Percentiles rank a stretch among this genome's conserved stretches.
phyloP scores from a whole-genome alignment of 2,797 vertebrate species.

The Pelobates cultripes region DNA sequence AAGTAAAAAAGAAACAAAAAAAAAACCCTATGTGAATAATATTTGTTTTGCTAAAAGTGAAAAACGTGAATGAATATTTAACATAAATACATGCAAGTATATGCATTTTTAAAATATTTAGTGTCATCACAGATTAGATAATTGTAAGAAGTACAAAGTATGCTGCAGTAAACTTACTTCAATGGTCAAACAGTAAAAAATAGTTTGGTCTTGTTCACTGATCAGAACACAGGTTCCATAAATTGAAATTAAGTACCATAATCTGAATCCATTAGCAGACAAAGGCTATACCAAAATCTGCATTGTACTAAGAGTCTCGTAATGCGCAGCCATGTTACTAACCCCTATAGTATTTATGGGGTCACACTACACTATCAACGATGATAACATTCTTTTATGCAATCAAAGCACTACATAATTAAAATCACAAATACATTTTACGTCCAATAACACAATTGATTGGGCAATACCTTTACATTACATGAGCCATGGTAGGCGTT shows the following conservation, averaged over 20 bases:
- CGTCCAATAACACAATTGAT: not conserved
- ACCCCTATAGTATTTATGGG: not conserved
- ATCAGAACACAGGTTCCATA: not conserved
- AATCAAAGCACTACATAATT: not conserved
- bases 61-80: too few species aligned
- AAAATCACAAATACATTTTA: not conserved
- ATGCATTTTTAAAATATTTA: not conserved
- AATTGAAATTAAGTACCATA: not conserved
- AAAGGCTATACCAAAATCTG: too few species aligned
- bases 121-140: not conserved
- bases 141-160: too few species aligned
- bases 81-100: too few species aligned
- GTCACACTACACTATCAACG: constrained; percentile 14
- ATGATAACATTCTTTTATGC: not conserved
- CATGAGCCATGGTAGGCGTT: constrained; percentile 16
- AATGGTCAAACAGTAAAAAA: not conserved
- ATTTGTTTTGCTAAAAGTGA: too few species aligned
- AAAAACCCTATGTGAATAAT: too few species aligned
- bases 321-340: not conserved
- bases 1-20: too few species aligned
- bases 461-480: constrained; percentile 20
- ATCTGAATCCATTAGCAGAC: not conserved
- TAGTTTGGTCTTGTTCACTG: constrained; percentile 22
- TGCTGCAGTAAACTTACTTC: not conserved
- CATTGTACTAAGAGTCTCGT: too few species aligned